These are phyloP conservation scores for Ashinkailepas kermadecensis DNA, from an alignment of 2,888 invertebrate species.

Conservation along the genomic window DNA sequence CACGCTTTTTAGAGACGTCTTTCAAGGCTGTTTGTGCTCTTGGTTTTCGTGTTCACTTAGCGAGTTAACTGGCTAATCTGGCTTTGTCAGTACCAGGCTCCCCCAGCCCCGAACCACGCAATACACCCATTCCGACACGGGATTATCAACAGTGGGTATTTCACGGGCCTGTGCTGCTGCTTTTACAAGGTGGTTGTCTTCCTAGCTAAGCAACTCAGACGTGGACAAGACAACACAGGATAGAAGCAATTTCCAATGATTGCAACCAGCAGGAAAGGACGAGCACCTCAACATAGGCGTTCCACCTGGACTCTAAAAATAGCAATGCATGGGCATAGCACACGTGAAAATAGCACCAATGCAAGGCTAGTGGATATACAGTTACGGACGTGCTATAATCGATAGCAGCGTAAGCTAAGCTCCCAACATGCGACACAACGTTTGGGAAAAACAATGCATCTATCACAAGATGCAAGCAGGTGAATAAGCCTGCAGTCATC, in stretches of 20 bases:
- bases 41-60: not conserved
- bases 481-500: no score
- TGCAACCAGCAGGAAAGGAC: no score
- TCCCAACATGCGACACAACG: no score
- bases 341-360: not conserved
- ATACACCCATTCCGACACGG: not conserved
- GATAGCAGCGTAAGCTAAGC: no score
- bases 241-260: not conserved
- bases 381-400: no score
- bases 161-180: not conserved
- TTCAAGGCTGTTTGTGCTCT: not conserved
- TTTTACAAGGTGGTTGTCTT: not conserved
- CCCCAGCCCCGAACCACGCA: not conserved
- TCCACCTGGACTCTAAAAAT: not conserved
- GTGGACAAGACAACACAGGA: not conserved
- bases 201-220: not conserved
- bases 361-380: not conserved
- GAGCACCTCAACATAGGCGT: no score
- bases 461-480: no score
- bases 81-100: not conserved
- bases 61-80: slow-evolving; percentile 1
- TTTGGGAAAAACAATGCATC: no score
- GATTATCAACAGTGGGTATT: not conserved
- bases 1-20: not conserved
- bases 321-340: not conserved